Evolutionary conservation across 2,797 vertebrate species (phyloP).

Genomic region (Acipenser transmontanus): DNA sequence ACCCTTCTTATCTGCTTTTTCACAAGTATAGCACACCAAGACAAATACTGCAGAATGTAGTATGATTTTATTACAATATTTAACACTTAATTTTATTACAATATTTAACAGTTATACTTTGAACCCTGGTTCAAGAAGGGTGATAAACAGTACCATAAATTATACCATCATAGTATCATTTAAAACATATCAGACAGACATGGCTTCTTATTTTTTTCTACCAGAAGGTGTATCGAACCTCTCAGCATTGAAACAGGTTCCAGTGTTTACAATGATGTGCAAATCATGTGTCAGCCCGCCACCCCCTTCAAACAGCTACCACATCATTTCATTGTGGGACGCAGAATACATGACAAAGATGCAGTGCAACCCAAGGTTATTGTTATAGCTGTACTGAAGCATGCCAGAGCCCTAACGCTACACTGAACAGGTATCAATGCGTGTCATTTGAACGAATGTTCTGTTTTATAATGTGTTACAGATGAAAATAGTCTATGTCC

Average conservation of each 20-base stretch:
- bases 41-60: conserved; percentile 6
- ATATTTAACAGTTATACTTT: conserved; percentile 5
- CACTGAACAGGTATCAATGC: too few relatives aligned
- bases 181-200: neutral
- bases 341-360: neutral
- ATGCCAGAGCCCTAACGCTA: too few relatives aligned
- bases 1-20: neutral
- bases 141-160: neutral
- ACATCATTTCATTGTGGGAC: neutral
- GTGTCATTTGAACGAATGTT: neutral
- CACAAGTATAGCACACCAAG: neutral
- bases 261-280: neutral
- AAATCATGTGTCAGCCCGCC: neutral
- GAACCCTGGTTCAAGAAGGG: neutral
- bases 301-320: neutral
- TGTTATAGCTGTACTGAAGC: neutral
- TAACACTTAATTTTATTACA: conserved; percentile 16
- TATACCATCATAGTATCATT: neutral
- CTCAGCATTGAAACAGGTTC: neutral
- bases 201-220: neutral
- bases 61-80: conserved; percentile 3
- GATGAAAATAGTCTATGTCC: too few relatives aligned
- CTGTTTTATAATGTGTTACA: neutral
- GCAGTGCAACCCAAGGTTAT: neutral
- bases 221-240: neutral